phyloP scores from a whole-genome alignment of 2,888 invertebrate genomes.

The Morpho helenor region DNA sequence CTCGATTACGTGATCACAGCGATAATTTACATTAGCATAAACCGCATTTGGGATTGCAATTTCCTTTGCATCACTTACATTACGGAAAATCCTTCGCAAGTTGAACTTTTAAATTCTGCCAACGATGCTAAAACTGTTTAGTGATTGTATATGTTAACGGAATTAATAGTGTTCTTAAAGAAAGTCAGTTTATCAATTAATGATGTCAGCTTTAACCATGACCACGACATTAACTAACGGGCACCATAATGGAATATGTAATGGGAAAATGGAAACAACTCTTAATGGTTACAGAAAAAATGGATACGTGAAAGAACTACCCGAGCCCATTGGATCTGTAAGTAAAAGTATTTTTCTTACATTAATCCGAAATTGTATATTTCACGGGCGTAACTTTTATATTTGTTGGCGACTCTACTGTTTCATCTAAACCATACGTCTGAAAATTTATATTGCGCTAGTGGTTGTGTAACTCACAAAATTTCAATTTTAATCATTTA shows the following conservation, averaged over 20 bases:
- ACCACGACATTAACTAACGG: constrained; percentile 64
- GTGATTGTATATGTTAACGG: constrained; percentile 23
- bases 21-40: constrained; percentile 13
- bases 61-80: neutral
- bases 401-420: neutral
- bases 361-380: neutral
- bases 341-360: neutral
- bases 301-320: constrained; percentile 52
- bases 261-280: constrained; percentile 53
- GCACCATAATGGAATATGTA: constrained; percentile 39
- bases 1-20: constrained; percentile 14
- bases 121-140: constrained; percentile 30
- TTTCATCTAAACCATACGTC: neutral
- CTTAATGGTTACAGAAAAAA: constrained; percentile 64
- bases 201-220: constrained; percentile 65
- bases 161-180: constrained; percentile 22
- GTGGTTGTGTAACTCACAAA: neutral
- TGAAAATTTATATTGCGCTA: neutral
- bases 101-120: constrained; percentile 21
- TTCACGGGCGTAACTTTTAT: neutral
- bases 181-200: constrained; percentile 33
- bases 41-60: neutral
- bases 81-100: neutral
- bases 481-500: neutral
- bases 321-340: constrained; percentile 52